These are phyloP conservation scores for Pygoscelis adeliae DNA, from an alignment of 2,113 vertebrate genomes.

Conservation along the genomic window DNA sequence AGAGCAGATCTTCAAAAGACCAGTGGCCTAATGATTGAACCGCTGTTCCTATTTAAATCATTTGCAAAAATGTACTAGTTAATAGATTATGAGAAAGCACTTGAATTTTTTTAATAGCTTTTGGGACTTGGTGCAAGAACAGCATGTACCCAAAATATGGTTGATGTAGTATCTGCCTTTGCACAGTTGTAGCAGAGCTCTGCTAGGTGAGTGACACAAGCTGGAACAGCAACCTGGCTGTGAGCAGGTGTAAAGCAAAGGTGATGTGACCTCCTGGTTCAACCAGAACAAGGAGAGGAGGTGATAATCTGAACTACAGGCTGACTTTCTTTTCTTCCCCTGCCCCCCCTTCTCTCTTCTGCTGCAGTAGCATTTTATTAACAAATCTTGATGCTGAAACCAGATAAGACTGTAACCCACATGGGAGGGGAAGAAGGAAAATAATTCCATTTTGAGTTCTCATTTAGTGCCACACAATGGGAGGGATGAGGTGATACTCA, in stretches of 20 bases:
- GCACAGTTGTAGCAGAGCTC: neutral
- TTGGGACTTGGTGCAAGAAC: neutral
- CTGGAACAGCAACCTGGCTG: neutral
- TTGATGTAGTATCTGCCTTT: neutral
- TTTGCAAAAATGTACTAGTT: neutral
- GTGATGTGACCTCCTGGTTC: neutral
- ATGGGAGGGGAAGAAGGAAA: neutral
- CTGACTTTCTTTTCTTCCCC: neutral
- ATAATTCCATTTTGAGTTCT: neutral
- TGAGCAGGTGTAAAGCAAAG: neutral
- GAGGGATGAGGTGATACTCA: neutral
- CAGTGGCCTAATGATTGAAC: neutral
- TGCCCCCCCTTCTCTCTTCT: neutral
- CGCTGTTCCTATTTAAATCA: neutral
- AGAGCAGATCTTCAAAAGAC: neutral
- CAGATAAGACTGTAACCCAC: neutral
- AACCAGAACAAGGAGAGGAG: neutral
- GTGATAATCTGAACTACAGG: neutral
- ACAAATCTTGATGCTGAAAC: constrained; percentile 4
- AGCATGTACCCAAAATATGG: neutral
- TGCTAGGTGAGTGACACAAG: neutral
- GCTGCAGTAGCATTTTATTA: constrained; percentile 10
- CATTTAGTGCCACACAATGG: neutral
- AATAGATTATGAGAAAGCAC: neutral
- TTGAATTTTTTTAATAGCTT: neutral